Evolutionary conservation across 64 coral and sea anemone species (phyloP).

Genomic region (Montipora efflorescens): DNA sequence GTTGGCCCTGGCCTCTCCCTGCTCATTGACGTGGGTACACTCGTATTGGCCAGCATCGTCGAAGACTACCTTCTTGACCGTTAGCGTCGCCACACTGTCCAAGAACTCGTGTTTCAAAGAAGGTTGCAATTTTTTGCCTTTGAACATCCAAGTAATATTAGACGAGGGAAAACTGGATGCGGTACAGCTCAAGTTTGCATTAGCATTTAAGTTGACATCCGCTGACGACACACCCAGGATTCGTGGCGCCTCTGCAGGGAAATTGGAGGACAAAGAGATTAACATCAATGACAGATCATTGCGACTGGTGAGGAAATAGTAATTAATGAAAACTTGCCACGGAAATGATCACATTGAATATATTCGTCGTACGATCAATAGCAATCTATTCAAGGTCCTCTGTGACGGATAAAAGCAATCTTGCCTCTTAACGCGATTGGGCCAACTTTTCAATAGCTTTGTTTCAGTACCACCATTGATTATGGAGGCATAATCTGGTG

Average conservation of each 20-base stretch:
- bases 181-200: conserved; percentile 48
- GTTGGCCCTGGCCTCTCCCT: conserved; percentile 30
- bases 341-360: too few species aligned
- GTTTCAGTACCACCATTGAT: too few species aligned
- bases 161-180: conserved; percentile 69
- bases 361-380: too few species aligned
- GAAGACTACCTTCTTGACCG: background rate
- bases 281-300: too few species aligned
- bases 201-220: conserved; percentile 27
- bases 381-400: too few species aligned
- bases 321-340: too few species aligned
- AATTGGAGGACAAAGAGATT: background rate
- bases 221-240: conserved; percentile 31
- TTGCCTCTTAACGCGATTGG: too few species aligned
- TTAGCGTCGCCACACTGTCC: background rate
- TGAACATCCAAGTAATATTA: conserved; percentile 89
- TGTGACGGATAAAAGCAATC: too few species aligned
- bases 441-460: too few species aligned
- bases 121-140: conserved; percentile 38
- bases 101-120: background rate
- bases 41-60: conserved; percentile 52
- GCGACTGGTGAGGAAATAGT: too few species aligned
- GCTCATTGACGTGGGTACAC: conserved; percentile 36
- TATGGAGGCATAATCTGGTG: too few species aligned
- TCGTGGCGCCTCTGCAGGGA: conserved; percentile 66